Evolutionary conservation across 2,797 vertebrate genomes (phyloP).

Genomic region (Cyclopterus lumpus): DNA sequence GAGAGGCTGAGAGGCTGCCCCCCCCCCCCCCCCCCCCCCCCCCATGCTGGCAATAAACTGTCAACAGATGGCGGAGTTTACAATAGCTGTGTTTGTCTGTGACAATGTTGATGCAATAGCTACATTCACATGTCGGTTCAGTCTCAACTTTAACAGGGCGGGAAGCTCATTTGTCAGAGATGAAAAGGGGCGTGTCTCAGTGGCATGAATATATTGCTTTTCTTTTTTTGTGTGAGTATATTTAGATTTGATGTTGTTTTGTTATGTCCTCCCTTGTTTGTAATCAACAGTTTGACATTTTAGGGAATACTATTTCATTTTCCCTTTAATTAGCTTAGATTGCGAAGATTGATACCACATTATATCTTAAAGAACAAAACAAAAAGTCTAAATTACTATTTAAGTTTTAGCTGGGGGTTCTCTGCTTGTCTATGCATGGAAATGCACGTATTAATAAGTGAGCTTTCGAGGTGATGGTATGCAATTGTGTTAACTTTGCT

Average conservation of each 20-base stretch:
- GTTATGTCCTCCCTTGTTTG: not conserved
- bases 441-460: not conserved
- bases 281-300: not conserved
- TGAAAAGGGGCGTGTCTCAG: not conserved
- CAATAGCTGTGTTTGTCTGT: slow-evolving; percentile 65
- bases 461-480: not conserved
- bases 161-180: slow-evolving; percentile 19
- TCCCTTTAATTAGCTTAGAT: not conserved
- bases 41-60: slow-evolving; percentile 59
- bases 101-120: slow-evolving; percentile 32
- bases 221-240: too few species aligned
- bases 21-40: slow-evolving; percentile 42
- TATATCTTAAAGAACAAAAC: too few species aligned
- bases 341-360: not conserved
- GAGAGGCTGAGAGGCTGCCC: slow-evolving; percentile 52
- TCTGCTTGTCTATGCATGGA: not conserved
- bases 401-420: not conserved
- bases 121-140: slow-evolving; percentile 34
- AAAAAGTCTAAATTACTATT: not conserved
- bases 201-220: not conserved
- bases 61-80: slow-evolving; percentile 67
- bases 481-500: not conserved
- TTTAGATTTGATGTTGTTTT: not conserved
- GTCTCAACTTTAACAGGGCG: slow-evolving; percentile 19
- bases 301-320: not conserved